Conservation (phyloP, 2,113 vertebrate genomes). For the Hystrix brachyura region DNA sequence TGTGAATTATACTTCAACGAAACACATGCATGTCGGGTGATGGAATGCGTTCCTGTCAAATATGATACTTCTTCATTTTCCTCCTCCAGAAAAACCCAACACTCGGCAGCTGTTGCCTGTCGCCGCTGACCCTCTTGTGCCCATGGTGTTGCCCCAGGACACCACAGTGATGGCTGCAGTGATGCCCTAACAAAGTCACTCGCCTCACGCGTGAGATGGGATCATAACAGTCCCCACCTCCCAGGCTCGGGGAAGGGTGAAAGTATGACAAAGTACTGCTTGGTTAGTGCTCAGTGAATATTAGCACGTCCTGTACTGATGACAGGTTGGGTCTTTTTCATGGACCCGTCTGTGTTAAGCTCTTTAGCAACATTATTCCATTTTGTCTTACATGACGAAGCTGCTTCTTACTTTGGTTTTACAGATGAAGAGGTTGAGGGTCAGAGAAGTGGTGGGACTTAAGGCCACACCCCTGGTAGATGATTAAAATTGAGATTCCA, state of each 20-base stretch:
- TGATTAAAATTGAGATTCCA: neutral
- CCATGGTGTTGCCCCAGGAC: neutral
- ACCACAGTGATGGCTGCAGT: neutral
- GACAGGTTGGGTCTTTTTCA: accelerated
- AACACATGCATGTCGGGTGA: neutral
- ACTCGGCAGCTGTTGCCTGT: neutral
- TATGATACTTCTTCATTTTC: neutral
- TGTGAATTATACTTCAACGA: neutral
- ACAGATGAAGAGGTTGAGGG: neutral
- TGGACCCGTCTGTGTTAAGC: neutral
- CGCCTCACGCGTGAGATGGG: neutral
- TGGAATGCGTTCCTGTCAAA: neutral
- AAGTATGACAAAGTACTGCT: accelerated
- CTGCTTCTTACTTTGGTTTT: neutral
- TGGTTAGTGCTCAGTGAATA: neutral
- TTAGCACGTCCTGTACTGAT: accelerated
- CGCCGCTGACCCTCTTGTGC: neutral
- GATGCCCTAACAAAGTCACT: neutral
- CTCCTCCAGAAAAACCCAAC: neutral
- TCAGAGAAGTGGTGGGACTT: neutral
- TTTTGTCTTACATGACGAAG: accelerated
- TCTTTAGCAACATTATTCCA: neutral
- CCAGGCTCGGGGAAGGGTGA: neutral
- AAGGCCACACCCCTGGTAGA: neutral
- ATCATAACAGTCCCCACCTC: neutral